These are phyloP conservation scores for Aspiorhynchus laticeps DNA, from an alignment of 2,113 vertebrate species.

Conservation along the genomic window DNA sequence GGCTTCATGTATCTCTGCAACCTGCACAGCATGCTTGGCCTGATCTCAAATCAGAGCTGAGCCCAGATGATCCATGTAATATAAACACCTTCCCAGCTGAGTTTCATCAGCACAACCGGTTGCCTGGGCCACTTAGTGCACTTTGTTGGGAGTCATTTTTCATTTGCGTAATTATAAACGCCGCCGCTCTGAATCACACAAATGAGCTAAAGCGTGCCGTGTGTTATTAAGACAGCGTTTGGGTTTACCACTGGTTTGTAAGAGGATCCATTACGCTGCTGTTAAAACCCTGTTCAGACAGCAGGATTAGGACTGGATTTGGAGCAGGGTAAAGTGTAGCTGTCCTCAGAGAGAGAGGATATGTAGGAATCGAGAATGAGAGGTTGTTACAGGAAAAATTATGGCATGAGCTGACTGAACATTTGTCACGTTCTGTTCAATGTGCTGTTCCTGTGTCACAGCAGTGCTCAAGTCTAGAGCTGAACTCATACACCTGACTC, in stretches of 20 bases:
- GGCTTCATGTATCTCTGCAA: slow-evolving; percentile 9
- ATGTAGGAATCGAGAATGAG: slow-evolving; percentile 1
- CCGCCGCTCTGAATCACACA: background rate
- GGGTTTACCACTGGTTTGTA: slow-evolving; percentile 5
- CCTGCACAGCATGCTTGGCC: slow-evolving; percentile 1
- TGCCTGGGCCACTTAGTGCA: background rate
- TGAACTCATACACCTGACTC: background rate
- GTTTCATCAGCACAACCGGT: slow-evolving; percentile 14
- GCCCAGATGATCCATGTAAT: slow-evolving; percentile 19
- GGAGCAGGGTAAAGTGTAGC: slow-evolving; percentile 46
- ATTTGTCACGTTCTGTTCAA: slow-evolving; percentile 25
- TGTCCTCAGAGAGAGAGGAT: slow-evolving; percentile 18
- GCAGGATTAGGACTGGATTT: slow-evolving; percentile 66
- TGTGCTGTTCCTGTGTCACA: slow-evolving; percentile 26
- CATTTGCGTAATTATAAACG: slow-evolving; percentile 9
- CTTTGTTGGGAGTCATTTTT: slow-evolving; percentile 8
- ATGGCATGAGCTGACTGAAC: slow-evolving; percentile 4
- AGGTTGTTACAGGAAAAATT: background rate
- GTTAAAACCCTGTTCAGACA: slow-evolving; percentile 17
- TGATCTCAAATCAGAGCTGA: slow-evolving; percentile 6
- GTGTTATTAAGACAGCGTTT: slow-evolving; percentile 11
- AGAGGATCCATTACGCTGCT: background rate
- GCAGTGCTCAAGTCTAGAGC: background rate
- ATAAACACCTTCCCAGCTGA: background rate
- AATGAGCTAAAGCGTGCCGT: background rate